These are phyloP conservation scores for Lagenorhynchus albirostris DNA, from an alignment of 2,113 vertebrate species.

Conservation along the genomic window DNA sequence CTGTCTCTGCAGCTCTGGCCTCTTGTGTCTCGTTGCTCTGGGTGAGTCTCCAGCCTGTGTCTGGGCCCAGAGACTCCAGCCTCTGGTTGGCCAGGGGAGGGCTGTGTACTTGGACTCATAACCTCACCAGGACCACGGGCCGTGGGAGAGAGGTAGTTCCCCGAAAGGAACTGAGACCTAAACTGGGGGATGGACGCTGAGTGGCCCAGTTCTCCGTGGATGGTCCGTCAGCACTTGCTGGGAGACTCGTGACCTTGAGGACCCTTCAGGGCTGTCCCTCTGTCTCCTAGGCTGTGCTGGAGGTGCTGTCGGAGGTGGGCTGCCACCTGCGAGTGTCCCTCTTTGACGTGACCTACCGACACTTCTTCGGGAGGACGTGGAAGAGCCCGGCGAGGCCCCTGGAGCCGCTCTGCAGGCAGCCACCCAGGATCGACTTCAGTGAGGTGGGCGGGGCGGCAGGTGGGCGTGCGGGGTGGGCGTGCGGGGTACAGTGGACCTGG, in stretches of 20 bases:
- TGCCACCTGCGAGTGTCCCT: conserved; percentile 90
- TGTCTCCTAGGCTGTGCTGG: conserved; percentile 58
- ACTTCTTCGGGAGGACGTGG: conserved; percentile 95
- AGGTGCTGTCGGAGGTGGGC: conserved; percentile 62
- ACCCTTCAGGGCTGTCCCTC: background rate
- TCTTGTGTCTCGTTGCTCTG: background rate
- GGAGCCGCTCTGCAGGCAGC: background rate
- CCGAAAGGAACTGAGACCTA: background rate
- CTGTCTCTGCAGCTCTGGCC: background rate
- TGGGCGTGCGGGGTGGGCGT: background rate
- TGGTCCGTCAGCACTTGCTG: accelerated
- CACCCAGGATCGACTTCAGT: conserved; percentile 79
- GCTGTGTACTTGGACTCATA: background rate
- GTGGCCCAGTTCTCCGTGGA: accelerated
- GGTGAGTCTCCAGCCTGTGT: background rate
- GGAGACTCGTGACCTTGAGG: accelerated
- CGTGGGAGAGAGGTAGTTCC: background rate
- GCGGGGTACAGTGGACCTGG: background rate
- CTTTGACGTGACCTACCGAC: conserved; percentile 87
- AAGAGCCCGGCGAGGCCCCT: conserved; percentile 79
- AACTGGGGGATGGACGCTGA: accelerated
- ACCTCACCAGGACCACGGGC: background rate
- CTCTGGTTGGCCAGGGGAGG: background rate
- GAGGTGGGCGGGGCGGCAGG: conserved; percentile 82
- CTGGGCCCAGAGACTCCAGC: background rate